Percentiles rank a stretch among this genome's conserved stretches.
These are phyloP conservation scores for Centropristis striata DNA, from an alignment of 2,113 vertebrate genomes.

Conservation along the genomic window DNA sequence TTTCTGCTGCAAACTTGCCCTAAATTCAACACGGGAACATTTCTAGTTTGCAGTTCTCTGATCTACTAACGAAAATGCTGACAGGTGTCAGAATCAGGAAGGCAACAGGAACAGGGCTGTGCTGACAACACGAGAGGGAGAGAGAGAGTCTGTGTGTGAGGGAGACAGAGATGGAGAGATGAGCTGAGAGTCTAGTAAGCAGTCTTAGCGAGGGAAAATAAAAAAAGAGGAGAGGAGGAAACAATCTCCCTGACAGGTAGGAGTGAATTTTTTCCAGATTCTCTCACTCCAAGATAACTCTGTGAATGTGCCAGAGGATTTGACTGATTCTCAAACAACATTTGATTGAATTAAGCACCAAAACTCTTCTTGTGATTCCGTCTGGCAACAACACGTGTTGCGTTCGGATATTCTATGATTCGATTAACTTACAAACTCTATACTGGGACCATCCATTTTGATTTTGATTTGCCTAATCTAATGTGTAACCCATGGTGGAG, in stretches of 20 bases:
- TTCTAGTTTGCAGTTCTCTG: constrained; percentile 81
- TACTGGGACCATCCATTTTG: constrained; percentile 79
- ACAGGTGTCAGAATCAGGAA: constrained; percentile 85
- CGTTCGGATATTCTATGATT: constrained; percentile 67
- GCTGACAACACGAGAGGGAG: constrained; percentile 76
- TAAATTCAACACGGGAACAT: constrained; percentile 83
- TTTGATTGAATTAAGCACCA: constrained; percentile 79
- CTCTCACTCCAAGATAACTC: constrained; percentile 51
- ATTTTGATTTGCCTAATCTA: constrained; percentile 80
- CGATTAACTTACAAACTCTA: constrained; percentile 72
- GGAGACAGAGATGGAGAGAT: constrained; percentile 79
- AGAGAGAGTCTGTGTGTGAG: constrained; percentile 51
- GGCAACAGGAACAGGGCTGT: constrained; percentile 74
- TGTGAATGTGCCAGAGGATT: constrained; percentile 60
- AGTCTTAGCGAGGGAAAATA: constrained; percentile 71
- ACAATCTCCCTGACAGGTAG: constrained; percentile 79
- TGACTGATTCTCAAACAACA: constrained; percentile 74
- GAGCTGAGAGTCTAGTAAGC: constrained; percentile 79
- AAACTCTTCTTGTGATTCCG: constrained; percentile 50
- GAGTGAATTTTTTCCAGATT: constrained; percentile 32
- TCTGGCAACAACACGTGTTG: constrained; percentile 58
- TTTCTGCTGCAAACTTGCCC: constrained; percentile 78
- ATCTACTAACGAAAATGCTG: constrained; percentile 85
- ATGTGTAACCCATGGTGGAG: constrained; percentile 71
- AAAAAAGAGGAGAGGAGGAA: constrained; percentile 70